Percentiles rank a stretch among this genome's conserved stretches.
These are phyloP conservation scores for Megalopta genalis DNA, from an alignment of 1,140 invertebrate species.

Conservation along the genomic window DNA sequence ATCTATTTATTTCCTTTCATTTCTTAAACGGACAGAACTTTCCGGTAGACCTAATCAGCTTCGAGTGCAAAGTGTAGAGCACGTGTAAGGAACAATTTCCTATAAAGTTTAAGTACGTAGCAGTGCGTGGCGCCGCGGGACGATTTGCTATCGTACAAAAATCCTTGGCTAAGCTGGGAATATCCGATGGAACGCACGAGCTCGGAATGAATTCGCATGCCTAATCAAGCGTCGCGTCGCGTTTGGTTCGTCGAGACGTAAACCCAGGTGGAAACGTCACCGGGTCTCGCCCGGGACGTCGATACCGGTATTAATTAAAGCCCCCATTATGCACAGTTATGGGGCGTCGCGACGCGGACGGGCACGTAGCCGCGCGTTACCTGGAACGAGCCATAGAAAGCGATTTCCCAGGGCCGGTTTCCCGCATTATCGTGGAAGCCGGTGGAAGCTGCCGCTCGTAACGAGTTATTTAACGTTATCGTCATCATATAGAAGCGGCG, in stretches of 20 bases:
- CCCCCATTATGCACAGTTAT: slow-evolving; percentile 47
- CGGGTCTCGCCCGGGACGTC: slow-evolving; percentile 27
- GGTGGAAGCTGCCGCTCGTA: slow-evolving; percentile 25
- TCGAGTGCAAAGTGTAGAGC: too few relatives aligned
- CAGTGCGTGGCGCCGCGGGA: too few relatives aligned
- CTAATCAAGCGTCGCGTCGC: neutral
- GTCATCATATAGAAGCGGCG: slow-evolving; percentile 21
- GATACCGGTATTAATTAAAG: slow-evolving; percentile 59
- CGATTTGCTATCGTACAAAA: too few relatives aligned
- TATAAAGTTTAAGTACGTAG: too few relatives aligned
- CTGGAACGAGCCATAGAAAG: slow-evolving; percentile 48
- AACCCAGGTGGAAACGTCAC: slow-evolving; percentile 32
- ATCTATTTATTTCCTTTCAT: too few relatives aligned
- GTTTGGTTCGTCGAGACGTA: neutral
- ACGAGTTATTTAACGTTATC: slow-evolving; percentile 55
- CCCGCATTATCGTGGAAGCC: slow-evolving; percentile 40
- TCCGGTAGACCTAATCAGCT: too few relatives aligned
- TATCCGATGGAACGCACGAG: too few relatives aligned
- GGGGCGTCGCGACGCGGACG: slow-evolving; percentile 42
- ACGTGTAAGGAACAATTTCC: too few relatives aligned
- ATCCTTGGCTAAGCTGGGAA: too few relatives aligned
- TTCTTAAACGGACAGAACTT: too few relatives aligned
- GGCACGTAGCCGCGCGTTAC: slow-evolving; percentile 33
- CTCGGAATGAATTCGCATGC: too few relatives aligned
- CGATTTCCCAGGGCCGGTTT: slow-evolving; percentile 25